These are phyloP conservation scores for Limnothrissa miodon DNA, from an alignment of 2,113 vertebrate species.

Conservation along the genomic window DNA sequence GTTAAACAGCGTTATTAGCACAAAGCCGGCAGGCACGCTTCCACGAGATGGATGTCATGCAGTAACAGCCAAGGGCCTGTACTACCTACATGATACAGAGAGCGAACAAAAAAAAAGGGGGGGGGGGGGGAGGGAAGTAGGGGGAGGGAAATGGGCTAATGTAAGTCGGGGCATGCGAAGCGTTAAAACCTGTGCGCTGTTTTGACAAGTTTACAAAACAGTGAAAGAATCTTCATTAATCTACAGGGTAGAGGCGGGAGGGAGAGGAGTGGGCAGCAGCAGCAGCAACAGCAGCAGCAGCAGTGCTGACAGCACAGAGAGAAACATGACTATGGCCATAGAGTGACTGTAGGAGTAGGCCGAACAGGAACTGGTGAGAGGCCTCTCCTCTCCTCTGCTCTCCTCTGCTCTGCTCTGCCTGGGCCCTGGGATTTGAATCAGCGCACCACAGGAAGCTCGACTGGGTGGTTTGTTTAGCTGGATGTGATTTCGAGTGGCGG, in stretches of 20 bases:
- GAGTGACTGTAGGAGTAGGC: not conserved
- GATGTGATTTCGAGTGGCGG: slow-evolving; percentile 73
- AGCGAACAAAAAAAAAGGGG: slow-evolving; percentile 21
- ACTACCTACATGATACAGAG: slow-evolving; percentile 35
- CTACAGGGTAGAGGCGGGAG: slow-evolving; percentile 46
- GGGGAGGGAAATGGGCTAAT: slow-evolving; percentile 66
- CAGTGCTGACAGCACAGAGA: not conserved
- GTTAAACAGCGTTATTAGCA: not conserved
- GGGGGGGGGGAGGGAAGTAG: slow-evolving; percentile 44
- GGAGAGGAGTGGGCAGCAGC: slow-evolving; percentile 70
- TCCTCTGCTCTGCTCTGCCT: not conserved
- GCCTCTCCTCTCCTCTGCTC: not conserved
- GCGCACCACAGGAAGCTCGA: slow-evolving; percentile 67
- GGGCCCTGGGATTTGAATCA: slow-evolving; percentile 76
- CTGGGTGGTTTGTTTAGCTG: slow-evolving; percentile 75
- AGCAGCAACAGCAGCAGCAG: slow-evolving; percentile 30
- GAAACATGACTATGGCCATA: not conserved
- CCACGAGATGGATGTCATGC: slow-evolving; percentile 25
- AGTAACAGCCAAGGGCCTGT: slow-evolving; percentile 45
- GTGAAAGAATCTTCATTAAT: slow-evolving; percentile 74
- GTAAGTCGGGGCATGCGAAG: slow-evolving; percentile 76
- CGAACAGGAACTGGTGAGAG: not conserved
- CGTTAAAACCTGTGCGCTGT: slow-evolving; percentile 73
- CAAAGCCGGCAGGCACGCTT: slow-evolving; percentile 28
- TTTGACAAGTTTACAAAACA: slow-evolving; percentile 78